Base-by-base conservation (phyloP, 1,140 invertebrate genomes). In the Cydia pomonella region DNA sequence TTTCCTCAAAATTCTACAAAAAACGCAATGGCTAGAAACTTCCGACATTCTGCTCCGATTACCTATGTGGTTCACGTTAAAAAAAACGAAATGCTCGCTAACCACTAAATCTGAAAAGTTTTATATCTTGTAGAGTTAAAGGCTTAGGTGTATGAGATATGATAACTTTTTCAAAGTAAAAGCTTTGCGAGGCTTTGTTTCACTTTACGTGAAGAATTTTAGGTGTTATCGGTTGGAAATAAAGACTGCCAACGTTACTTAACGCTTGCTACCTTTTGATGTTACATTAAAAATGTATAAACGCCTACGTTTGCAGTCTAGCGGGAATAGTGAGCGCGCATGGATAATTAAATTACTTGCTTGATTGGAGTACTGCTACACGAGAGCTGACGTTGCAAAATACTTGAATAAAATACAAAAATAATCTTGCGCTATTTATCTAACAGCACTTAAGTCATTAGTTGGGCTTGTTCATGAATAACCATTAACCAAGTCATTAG, bases 221-320 rank as follows among this genome's bases (percentile, higher is more conserved):
- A 33, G 29, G 29, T 33, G 29, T 33, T 33, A 33, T 33, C 29
- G 29, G 29, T 33, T 33, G 4, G 29, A 33, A 33, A 27, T 64
- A 64, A 64, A 27, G 25, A 64, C 27, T 50, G 4, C 16, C n/a
- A 50, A 50, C 16, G 16, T 50, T 50, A 21, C 25, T 29, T 64
- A 64, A 64, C 23, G 13, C 63, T 64, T 29, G 23, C 16, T n/a
- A 63, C 23, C 13, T 63, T 27, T 27, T 64, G 25, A 29, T 29
- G 63, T 33, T 33, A 64, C 23, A 64, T 64, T 64, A 64, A 64
- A 63, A 64, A 64, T 64, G 63, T 33, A 64, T 64, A 12, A 64
- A 64, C 25, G 63, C 25, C 12, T 6, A 27, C 63, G 63, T 27
- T 64, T 16, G 47, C 3, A 12, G 47, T 6, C 47, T 64, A 27